Percentiles rank a stretch among this genome's conserved stretches.
These are phyloP conservation scores for Drosophila azteca DNA, from an alignment of 1,140 invertebrate genomes.

Conservation along the genomic window DNA sequence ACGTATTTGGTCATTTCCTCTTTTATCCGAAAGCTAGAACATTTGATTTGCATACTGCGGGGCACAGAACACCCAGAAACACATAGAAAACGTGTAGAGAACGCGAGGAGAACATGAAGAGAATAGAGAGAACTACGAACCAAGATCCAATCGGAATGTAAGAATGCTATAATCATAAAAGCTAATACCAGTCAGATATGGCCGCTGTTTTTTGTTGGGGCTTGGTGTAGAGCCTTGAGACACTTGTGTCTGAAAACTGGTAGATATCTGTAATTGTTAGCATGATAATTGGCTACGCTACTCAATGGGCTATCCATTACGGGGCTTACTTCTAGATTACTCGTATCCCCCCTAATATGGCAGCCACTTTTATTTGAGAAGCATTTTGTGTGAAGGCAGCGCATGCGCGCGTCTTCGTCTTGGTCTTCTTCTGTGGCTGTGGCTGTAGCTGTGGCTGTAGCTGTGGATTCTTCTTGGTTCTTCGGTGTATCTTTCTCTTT, in stretches of 20 bases:
- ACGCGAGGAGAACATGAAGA: too few species aligned
- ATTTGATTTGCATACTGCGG: conserved; percentile 69
- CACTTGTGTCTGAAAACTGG: neutral
- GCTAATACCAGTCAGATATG: conserved; percentile 13
- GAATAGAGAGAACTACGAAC: neutral
- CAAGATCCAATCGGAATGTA: conserved; percentile 39
- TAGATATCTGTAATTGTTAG: too few species aligned
- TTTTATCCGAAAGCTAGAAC: conserved; percentile 57
- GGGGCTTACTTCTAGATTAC: too few species aligned
- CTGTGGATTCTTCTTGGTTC: conserved; percentile 45
- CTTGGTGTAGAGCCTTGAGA: neutral
- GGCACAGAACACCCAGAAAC: conserved; percentile 6
- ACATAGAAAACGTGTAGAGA: neutral
- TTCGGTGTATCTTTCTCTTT: conserved; percentile 14
- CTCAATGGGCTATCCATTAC: too few species aligned
- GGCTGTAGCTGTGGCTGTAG: neutral
- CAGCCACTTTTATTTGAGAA: conserved; percentile 10
- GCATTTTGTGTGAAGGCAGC: conserved; percentile 15
- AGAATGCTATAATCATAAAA: conserved; percentile 60
- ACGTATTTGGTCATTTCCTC: conserved; percentile 76
- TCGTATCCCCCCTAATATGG: too few species aligned
- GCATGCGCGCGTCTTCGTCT: conserved; percentile 27
- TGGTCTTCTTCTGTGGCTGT: conserved; percentile 17
- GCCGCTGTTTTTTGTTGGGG: too few species aligned
- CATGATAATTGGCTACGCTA: too few species aligned